Conservation (phyloP, 2,888 invertebrate genomes). For the Oscheius sp. region DNA sequence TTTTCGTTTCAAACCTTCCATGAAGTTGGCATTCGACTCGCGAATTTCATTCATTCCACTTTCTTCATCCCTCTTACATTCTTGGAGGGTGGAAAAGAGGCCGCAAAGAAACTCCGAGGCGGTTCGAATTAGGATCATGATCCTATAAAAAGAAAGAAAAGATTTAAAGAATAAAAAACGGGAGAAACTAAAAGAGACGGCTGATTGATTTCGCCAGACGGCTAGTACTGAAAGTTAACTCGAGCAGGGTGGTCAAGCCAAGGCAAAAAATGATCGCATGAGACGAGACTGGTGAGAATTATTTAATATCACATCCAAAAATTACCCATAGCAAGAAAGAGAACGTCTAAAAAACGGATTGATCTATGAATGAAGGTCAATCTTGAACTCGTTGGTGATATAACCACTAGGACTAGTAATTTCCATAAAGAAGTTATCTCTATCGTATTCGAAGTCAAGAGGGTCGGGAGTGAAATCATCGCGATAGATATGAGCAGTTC, state of each 20-base stretch:
- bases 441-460: constrained; percentile 56
- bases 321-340: constrained; percentile 17
- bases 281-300: no score
- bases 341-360: background rate
- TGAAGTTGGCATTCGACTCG: background rate
- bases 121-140: background rate
- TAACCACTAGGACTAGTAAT: constrained; percentile 72
- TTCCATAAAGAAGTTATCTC: constrained; percentile 66
- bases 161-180: background rate
- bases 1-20: background rate
- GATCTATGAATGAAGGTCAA: constrained; percentile 56
- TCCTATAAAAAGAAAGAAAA: background rate
- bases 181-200: background rate
- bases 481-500: constrained; percentile 69
- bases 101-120: background rate
- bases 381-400: constrained; percentile 70
- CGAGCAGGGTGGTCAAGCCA: background rate
- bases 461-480: constrained; percentile 61
- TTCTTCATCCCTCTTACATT: background rate
- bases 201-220: background rate
- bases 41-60: constrained; percentile 1
- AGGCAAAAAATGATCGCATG: background rate
- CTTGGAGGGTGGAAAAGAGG: background rate
- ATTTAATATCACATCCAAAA: constrained; percentile 14
- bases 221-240: background rate